Conservation (phyloP, 2,113 vertebrate species). For the Monopterus albus region DNA sequence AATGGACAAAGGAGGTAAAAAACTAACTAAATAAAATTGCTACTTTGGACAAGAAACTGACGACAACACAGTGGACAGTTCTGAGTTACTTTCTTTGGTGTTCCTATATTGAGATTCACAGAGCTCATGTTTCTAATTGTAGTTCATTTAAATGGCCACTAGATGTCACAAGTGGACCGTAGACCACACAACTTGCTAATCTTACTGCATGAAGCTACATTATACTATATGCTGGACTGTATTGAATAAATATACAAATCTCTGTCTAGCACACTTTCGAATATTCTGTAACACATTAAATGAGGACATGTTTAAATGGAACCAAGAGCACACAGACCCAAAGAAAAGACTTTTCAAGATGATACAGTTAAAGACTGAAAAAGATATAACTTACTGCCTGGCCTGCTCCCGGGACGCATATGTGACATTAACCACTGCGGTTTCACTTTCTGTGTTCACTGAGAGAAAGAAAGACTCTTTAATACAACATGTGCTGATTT, state of each 20-base stretch:
- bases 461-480: background rate
- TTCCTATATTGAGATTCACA: too few species aligned
- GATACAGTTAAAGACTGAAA: background rate
- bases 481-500: background rate
- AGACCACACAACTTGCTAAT: background rate
- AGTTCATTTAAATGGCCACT: conserved; percentile 29
- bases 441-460: conserved; percentile 97
- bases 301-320: too few species aligned
- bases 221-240: too few species aligned
- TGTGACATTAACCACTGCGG: conserved; percentile 94
- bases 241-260: background rate
- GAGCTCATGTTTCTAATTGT: background rate
- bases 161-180: conserved; percentile 32
- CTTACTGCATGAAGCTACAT: too few species aligned
- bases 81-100: too few species aligned
- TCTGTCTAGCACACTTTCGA: background rate
- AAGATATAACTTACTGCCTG: conserved; percentile 90
- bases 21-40: too few species aligned
- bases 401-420: conserved; percentile 93
- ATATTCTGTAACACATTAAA: background rate
- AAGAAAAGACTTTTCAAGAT: too few species aligned
- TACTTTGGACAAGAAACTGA: too few species aligned
- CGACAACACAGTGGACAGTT: too few species aligned
- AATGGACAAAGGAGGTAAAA: too few species aligned
- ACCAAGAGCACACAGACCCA: too few species aligned